Conservation (phyloP, 1,140 invertebrate species). For the Trichogramma pretiosum region DNA sequence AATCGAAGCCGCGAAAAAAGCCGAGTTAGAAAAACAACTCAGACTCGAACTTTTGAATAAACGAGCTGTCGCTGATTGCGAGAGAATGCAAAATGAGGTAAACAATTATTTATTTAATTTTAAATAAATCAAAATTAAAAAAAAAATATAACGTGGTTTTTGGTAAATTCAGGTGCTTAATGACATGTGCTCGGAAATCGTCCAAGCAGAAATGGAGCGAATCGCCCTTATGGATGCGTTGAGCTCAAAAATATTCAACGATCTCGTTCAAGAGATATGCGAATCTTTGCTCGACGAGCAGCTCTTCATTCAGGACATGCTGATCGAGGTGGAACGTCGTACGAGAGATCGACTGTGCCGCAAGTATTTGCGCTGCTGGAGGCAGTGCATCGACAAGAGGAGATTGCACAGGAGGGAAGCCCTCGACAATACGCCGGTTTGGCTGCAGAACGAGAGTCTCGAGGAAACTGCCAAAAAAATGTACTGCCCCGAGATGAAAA, state of each 20-base stretch:
- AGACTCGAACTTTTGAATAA: too few species aligned
- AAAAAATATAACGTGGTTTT: constrained; percentile 35
- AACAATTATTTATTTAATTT: too few species aligned
- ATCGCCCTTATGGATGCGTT: constrained; percentile 18
- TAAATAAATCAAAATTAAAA: constrained; percentile 24
- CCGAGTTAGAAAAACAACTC: too few species aligned
- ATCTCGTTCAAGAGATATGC: constrained; percentile 35
- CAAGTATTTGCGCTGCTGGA: constrained; percentile 46
- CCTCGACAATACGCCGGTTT: constrained; percentile 53
- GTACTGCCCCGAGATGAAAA: constrained; percentile 42
- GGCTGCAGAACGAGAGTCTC: constrained; percentile 47
- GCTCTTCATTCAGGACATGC: constrained; percentile 22
- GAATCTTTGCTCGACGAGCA: constrained; percentile 24
- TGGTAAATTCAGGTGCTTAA: constrained; percentile 37
- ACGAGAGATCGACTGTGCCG: constrained; percentile 32
- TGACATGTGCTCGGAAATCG: constrained; percentile 33
- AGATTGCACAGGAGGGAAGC: constrained; percentile 38
- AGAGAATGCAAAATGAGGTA: constrained; percentile 23
- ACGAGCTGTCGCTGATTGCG: too few species aligned
- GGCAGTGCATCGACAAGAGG: constrained; percentile 28
- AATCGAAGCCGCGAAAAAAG: too few species aligned
- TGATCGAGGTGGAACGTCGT: constrained; percentile 26
- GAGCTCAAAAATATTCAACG: constrained; percentile 22
- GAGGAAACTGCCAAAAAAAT: constrained; percentile 46
- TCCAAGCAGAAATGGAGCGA: constrained; percentile 37